A percentile compares a stretch with the other conserved stretches of the same genome.
These are phyloP conservation scores for Dolichomitus sp. DNA, from an alignment of 2,888 invertebrate species.

Conservation along the genomic window DNA sequence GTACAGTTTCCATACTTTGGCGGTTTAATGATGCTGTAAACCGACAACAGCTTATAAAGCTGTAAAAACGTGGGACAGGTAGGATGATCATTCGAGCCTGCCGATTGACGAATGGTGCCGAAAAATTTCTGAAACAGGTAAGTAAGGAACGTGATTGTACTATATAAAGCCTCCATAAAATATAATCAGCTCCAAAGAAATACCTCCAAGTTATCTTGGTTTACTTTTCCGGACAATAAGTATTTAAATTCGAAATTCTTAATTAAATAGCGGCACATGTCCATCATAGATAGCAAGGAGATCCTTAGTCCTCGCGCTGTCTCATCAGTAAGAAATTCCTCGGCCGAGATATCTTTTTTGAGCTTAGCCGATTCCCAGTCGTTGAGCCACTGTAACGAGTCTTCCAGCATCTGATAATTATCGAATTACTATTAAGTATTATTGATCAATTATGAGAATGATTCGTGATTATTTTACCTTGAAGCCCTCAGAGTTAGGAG, in stretches of 20 bases:
- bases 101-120: neutral
- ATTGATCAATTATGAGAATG: neutral
- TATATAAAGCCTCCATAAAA: too few species aligned
- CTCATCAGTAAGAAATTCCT: neutral
- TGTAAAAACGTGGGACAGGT: neutral
- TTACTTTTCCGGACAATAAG: neutral
- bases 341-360: neutral
- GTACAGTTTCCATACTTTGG: neutral
- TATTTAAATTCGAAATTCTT: neutral
- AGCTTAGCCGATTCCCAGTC: neutral
- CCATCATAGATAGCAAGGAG: neutral
- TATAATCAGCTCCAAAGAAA: neutral
- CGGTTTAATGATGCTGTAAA: neutral
- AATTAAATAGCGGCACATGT: neutral
- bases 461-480: neutral
- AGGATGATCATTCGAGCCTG: neutral
- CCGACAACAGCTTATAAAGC: neutral
- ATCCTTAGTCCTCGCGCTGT: neutral
- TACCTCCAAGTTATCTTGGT: slow-evolving; percentile 2
- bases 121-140: neutral
- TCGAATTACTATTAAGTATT: neutral
- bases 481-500: neutral
- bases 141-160: neutral
- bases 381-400: neutral
- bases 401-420: neutral